These are phyloP conservation scores for Ciona savignyi DNA, from an alignment of 23 tunicate species.

Conservation along the genomic window DNA sequence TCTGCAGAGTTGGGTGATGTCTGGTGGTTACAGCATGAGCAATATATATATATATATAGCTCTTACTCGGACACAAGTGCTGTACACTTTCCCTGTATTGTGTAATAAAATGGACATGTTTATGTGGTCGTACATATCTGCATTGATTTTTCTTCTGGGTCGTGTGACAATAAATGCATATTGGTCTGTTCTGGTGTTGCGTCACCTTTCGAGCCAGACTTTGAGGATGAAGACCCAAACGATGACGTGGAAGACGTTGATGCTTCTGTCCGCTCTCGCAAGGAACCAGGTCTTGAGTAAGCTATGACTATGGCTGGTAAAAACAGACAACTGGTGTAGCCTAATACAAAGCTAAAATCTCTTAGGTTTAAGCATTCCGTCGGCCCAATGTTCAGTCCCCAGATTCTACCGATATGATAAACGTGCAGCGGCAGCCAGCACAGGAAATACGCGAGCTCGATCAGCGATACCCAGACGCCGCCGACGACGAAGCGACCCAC, in stretches of 20 bases:
- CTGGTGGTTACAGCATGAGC: too few species aligned
- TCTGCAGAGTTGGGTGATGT: too few species aligned
- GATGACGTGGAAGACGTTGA: not conserved
- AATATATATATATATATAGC: too few species aligned
- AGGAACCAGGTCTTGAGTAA: not conserved
- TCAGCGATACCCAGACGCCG: not conserved
- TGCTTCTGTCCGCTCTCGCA: not conserved
- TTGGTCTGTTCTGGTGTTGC: too few species aligned
- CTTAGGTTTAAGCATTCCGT: conserved; percentile 3
- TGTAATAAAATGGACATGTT: too few species aligned
- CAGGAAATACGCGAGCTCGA: not conserved
- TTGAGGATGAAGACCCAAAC: not conserved
- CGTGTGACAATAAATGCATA: too few species aligned
- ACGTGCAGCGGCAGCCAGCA: not conserved
- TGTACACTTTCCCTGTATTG: too few species aligned
- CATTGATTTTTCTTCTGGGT: too few species aligned
- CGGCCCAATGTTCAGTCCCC: not conserved
- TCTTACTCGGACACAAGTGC: too few species aligned
- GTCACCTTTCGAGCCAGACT: not conserved
- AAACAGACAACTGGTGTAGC: conserved; percentile 4
- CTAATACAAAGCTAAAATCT: conserved; percentile 10
- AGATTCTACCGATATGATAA: not conserved
- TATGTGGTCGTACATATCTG: too few species aligned
- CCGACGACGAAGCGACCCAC: not conserved
- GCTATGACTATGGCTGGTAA: conserved; percentile 10